These are phyloP conservation scores for Vesta saturnalis DNA, from an alignment of 2,888 invertebrate species.

Conservation along the genomic window DNA sequence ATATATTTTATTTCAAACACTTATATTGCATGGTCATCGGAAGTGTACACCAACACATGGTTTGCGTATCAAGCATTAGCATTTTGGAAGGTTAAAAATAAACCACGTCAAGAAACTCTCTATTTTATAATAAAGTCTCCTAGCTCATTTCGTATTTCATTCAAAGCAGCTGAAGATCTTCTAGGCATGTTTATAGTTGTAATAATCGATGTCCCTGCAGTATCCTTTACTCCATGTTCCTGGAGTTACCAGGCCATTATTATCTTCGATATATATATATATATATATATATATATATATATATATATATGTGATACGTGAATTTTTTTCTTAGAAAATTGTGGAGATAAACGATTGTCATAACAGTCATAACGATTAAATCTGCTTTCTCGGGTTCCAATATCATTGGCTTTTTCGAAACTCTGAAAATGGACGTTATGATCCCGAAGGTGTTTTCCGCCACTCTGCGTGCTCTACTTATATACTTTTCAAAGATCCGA, in stretches of 20 bases:
- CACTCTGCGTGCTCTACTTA: neutral
- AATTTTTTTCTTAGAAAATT: neutral
- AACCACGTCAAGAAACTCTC: neutral
- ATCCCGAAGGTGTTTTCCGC: no score
- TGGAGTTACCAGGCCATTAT: neutral
- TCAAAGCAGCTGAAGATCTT: neutral
- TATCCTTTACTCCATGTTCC: neutral
- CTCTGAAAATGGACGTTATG: neutral
- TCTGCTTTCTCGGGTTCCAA: neutral
- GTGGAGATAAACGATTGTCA: no score
- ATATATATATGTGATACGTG: no score
- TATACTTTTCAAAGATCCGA: neutral
- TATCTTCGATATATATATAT: no score
- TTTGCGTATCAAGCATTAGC: neutral
- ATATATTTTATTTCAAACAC: neutral
- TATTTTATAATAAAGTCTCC: neutral
- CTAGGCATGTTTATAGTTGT: neutral
- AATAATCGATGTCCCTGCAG: neutral
- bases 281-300: no score
- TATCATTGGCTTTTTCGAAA: neutral
- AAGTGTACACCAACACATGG: neutral
- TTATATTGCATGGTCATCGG: neutral
- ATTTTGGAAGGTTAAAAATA: neutral
- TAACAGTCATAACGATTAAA: neutral
- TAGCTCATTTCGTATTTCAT: neutral